These are phyloP conservation scores for Mallotus villosus DNA, from an alignment of 2,797 vertebrate species.

Conservation along the genomic window DNA sequence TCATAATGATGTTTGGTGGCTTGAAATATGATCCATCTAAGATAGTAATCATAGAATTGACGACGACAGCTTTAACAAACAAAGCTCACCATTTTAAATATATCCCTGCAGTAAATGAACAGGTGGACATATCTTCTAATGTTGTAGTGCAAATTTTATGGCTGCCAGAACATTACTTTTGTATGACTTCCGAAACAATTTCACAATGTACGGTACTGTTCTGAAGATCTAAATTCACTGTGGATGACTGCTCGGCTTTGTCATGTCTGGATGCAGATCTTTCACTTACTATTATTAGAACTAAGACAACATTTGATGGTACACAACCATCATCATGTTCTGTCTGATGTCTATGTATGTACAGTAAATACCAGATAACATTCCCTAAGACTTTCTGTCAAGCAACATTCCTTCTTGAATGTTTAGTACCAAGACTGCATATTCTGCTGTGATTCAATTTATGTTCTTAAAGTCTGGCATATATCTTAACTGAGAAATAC, in stretches of 20 bases:
- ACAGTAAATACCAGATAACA: background rate
- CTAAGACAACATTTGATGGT: background rate
- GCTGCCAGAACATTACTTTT: background rate
- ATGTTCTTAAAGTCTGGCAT: no score
- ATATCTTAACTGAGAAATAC: no score
- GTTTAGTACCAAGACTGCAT: no score
- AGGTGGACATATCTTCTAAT: background rate
- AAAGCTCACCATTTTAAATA: background rate
- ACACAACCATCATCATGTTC: background rate
- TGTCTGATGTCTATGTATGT: background rate
- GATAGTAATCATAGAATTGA: no score
- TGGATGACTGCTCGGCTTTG: background rate
- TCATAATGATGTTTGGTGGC: no score
- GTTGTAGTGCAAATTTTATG: background rate
- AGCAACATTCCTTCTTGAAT: background rate
- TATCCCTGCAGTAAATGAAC: constrained; percentile 2
- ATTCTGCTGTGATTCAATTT: no score
- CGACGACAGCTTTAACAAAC: background rate
- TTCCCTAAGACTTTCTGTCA: background rate
- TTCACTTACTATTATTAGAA: background rate
- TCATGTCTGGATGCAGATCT: background rate
- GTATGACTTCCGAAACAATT: background rate
- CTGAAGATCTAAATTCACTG: background rate
- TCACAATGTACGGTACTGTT: background rate
- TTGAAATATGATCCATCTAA: no score